phyloP scores from a whole-genome alignment of 2,888 invertebrate genomes.

The Papilio demoleus region DNA sequence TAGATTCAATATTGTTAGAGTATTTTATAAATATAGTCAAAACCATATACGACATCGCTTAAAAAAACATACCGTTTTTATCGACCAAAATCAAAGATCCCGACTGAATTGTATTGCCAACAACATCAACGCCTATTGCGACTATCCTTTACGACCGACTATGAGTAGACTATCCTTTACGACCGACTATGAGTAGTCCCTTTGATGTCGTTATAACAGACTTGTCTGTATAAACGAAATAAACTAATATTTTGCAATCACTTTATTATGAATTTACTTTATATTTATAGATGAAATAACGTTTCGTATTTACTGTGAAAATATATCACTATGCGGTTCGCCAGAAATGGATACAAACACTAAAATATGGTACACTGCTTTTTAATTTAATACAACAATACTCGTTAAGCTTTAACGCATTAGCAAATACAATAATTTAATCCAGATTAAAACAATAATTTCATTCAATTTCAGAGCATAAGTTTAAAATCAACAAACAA shows the following conservation, averaged over 20 bases:
- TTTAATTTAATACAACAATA: constrained; percentile 19
- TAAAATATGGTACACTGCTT: neutral
- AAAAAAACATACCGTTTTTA: no score
- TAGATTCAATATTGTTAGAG: no score
- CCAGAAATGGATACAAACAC: constrained; percentile 4
- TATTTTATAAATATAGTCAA: no score
- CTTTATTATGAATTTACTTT: neutral
- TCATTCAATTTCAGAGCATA: constrained; percentile 29
- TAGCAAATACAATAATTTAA: constrained; percentile 19
- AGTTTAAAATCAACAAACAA: constrained; percentile 36
- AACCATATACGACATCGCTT: no score
- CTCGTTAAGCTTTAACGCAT: constrained; percentile 30
- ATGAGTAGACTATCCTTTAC: no score
- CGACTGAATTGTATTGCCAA: no score
- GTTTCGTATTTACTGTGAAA: neutral
- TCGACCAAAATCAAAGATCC: no score
- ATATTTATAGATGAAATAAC: neutral
- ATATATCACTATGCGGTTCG: neutral
- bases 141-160: no score
- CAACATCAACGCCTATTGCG: no score
- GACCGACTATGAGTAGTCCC: no score
- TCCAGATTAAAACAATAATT: constrained; percentile 35
- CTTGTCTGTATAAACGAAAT: neutral
- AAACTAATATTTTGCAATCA: neutral
- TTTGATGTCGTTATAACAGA: no score